Evolutionary conservation across 2,113 vertebrate species (phyloP).

Genomic region (Petrocephalus microphthalmus): DNA sequence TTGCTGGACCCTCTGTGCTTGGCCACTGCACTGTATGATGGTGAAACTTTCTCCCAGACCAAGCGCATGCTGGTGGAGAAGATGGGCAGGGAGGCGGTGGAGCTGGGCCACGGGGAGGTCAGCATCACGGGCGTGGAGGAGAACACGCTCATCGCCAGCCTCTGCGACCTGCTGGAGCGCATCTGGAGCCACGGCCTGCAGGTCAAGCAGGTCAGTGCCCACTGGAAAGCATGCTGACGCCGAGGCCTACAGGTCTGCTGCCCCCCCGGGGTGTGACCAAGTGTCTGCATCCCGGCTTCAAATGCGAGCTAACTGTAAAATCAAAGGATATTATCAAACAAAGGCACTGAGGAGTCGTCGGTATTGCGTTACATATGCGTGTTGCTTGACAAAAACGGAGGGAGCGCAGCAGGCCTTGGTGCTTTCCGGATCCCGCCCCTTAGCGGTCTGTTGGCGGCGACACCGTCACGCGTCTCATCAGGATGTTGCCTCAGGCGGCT

Average conservation of each 20-base stretch:
- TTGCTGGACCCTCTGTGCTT: neutral
- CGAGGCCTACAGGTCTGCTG: neutral
- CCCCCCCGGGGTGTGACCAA: neutral
- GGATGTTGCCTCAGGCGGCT: neutral
- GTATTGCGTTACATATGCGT: neutral
- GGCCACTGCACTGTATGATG: neutral
- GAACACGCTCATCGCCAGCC: conserved; percentile 87
- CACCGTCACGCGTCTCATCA: neutral
- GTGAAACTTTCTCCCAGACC: conserved; percentile 60
- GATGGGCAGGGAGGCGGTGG: conserved; percentile 91
- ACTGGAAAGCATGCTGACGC: neutral
- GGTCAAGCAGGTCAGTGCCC: conserved; percentile 77
- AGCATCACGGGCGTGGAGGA: conserved; percentile 91
- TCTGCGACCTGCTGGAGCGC: conserved; percentile 92
- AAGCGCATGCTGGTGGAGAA: conserved; percentile 96
- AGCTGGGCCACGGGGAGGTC: conserved; percentile 86
- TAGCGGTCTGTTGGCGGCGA: neutral
- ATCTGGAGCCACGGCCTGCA: conserved; percentile 94
- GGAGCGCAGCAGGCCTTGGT: neutral
- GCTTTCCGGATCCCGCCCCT: neutral
- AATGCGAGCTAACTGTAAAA: neutral
- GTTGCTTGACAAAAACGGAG: neutral
- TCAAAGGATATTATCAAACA: too few relatives aligned
- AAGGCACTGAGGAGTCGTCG: neutral
- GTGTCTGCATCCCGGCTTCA: neutral